These are phyloP conservation scores for Halictus ligatus DNA, from an alignment of 2,888 invertebrate genomes.

Conservation along the genomic window DNA sequence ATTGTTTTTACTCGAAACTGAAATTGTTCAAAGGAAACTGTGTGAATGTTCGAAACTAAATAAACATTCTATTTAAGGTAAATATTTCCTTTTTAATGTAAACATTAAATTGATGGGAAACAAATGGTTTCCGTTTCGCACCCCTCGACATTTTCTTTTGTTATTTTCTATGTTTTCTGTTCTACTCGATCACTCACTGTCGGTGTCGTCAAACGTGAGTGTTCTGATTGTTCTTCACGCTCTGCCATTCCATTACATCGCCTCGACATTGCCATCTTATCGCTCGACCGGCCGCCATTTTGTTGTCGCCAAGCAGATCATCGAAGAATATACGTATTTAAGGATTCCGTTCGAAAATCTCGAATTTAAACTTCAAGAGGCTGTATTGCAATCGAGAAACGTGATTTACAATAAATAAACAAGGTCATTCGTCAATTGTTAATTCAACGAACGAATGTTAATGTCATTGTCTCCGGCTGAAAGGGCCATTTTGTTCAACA, in stretches of 20 bases:
- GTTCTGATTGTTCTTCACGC: slow-evolving; percentile 37
- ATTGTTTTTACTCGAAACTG: background rate
- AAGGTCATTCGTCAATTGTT: background rate
- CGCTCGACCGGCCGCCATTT: slow-evolving; percentile 35
- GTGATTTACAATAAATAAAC: background rate
- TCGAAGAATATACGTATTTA: background rate
- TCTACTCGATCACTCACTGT: slow-evolving; percentile 22
- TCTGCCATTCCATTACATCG: slow-evolving; percentile 26
- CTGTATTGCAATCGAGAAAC: background rate
- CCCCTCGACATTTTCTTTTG: background rate
- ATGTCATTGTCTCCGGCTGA: too few relatives aligned
- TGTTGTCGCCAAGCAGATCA: background rate
- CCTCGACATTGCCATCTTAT: slow-evolving; percentile 1
- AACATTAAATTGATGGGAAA: background rate
- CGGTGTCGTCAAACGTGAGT: slow-evolving; percentile 32
- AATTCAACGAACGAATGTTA: too few relatives aligned
- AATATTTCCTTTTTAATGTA: background rate
- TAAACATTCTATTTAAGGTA: background rate
- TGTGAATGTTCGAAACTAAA: background rate
- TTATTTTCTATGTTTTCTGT: slow-evolving; percentile 1
- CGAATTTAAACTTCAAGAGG: background rate
- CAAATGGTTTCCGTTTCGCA: background rate
- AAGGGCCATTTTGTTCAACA: too few relatives aligned
- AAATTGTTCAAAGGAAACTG: background rate
- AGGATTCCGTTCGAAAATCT: background rate